Evolutionary conservation across 2,113 vertebrate genomes (phyloP), one percentile per base, ranked within the genome.

Genomic region (Leucopsar rothschildi): DNA sequence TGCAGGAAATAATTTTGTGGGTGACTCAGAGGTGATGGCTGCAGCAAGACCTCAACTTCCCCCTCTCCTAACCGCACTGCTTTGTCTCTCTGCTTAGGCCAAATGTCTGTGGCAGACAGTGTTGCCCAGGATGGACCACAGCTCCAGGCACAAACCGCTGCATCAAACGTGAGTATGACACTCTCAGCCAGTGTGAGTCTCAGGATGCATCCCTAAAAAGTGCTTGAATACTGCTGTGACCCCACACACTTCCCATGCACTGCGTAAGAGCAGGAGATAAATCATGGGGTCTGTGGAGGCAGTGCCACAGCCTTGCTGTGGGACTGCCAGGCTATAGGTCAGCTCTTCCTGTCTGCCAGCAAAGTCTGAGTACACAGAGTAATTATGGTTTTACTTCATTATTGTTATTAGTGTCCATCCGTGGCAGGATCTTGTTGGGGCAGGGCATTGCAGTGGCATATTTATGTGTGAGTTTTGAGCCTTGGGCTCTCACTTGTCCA

Each of bases 61-160:
- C 69, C 37, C 81, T 91, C 75, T 69, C 63, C 86, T 90, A 95
- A 97, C 97, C 93, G 47, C 70, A 2, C 83, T 91, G 61, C 84
- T 96, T 90, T 96, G 88, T 97, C 45, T 95, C 78, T 93, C 91
- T 90, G 70, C 90, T 88, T 97, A 99, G 99, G 97, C 98, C 99
- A 63, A 99, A 99, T 23, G 98, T 99, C 92, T 99, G 99, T 68
- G 98, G 99, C 97, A 98, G 99, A 97, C 98, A 99, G 92, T 99
- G 99, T 97, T 99, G 99, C 98, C 98, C 98, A 15, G 99, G 99
- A 69, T 99, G 99, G 99, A 99, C 98, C 24, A 96, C 98, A 5
- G 98, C 99, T 79, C 98, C 98, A 16, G 97, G 98, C 96, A 99
- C 99, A 97, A 99, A 98, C 89, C 98, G 93, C 92, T 99, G 99